phyloP scores from a whole-genome alignment of 2,888 invertebrate species.

The Argyresthia albistria region DNA sequence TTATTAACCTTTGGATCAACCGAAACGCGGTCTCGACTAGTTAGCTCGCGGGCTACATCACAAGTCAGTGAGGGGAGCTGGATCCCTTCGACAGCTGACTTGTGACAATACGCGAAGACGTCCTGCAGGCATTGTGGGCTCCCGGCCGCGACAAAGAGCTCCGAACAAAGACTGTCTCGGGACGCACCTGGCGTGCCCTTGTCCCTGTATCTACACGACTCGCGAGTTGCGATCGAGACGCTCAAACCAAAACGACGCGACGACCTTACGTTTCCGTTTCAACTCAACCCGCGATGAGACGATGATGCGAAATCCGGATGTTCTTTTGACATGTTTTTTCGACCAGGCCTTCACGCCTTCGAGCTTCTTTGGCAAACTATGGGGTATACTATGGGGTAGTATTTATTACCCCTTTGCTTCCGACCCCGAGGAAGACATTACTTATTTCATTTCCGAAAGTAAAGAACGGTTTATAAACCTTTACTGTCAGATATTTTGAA shows the following conservation, averaged over 20 bases:
- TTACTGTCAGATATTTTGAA: too few species aligned
- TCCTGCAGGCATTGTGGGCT: slow-evolving; percentile 58
- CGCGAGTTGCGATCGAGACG: slow-evolving; percentile 15
- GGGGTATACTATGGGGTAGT: too few species aligned
- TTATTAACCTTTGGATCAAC: slow-evolving; percentile 11
- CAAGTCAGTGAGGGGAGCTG: slow-evolving; percentile 20
- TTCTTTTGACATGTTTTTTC: slow-evolving; percentile 6
- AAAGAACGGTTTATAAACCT: too few species aligned
- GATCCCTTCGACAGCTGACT: slow-evolving; percentile 52
- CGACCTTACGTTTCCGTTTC: slow-evolving; percentile 33
- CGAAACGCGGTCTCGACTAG: background rate
- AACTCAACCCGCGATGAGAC: slow-evolving; percentile 15
- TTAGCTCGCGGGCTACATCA: background rate
- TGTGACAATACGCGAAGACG: slow-evolving; percentile 64
- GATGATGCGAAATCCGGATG: slow-evolving; percentile 6
- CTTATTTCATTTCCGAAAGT: too few species aligned
- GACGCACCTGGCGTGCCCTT: slow-evolving; percentile 49
- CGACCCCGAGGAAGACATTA: too few species aligned
- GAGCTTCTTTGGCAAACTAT: background rate
- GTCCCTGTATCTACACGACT: slow-evolving; percentile 28
- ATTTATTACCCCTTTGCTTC: too few species aligned
- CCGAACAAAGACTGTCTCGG: slow-evolving; percentile 52
- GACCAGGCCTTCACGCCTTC: slow-evolving; percentile 1
- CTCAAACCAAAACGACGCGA: slow-evolving; percentile 10
- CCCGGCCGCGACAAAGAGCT: slow-evolving; percentile 25